phyloP scores from a whole-genome alignment of 2,888 invertebrate species.

The Ischnus inquisitorius region DNA sequence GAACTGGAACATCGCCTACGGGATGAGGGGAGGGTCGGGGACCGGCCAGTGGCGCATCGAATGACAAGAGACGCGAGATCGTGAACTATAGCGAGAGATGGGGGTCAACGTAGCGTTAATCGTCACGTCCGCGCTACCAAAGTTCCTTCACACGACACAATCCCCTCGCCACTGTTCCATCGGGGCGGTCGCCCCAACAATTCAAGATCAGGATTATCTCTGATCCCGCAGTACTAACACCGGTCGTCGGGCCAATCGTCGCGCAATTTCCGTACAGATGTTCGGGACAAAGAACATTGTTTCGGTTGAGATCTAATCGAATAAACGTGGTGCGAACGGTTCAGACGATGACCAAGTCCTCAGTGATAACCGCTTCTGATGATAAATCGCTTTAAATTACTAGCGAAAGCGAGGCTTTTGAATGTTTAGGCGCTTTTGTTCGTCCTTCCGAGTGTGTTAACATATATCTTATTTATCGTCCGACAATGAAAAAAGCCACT shows the following conservation, averaged over 20 bases:
- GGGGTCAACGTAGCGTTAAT: conserved; percentile 38
- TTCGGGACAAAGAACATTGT: not conserved
- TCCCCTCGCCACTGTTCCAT: conserved; percentile 3
- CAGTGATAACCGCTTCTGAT: too few relatives aligned
- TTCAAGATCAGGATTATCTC: conserved; percentile 1
- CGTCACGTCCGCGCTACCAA: conserved; percentile 37
- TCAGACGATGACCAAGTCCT: not conserved
- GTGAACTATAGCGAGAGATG: not conserved
- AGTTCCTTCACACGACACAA: conserved; percentile 28
- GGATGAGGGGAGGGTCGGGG: not conserved
- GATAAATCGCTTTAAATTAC: too few relatives aligned
- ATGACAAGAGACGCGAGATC: conserved; percentile 9
- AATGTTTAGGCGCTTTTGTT: too few relatives aligned
- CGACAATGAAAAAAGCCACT: too few relatives aligned
- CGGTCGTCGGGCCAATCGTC: not conserved
- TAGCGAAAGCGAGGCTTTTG: too few relatives aligned
- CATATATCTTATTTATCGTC: too few relatives aligned
- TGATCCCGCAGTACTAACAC: not conserved
- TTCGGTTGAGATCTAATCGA: not conserved
- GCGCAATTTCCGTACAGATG: not conserved
- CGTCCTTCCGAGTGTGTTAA: too few relatives aligned
- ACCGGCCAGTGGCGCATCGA: not conserved
- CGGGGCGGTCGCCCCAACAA: not conserved
- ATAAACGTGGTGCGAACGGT: not conserved
- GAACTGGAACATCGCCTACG: conserved; percentile 17